Evolutionary conservation across 2,113 vertebrate species (phyloP).

Genomic region (Urocitellus parryii): DNA sequence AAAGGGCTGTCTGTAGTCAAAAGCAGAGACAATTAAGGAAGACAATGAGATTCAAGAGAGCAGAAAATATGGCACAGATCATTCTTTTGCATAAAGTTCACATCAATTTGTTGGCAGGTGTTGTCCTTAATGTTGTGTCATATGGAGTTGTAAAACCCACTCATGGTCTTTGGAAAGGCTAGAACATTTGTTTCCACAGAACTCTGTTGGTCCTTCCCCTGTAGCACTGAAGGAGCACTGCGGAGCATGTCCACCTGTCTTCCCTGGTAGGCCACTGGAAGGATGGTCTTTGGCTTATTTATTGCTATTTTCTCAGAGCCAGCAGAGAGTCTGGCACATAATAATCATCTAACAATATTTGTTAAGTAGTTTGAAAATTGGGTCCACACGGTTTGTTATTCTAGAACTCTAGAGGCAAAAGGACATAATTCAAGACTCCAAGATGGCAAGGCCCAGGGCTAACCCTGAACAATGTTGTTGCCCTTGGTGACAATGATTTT

Average conservation of each 20-base stretch:
- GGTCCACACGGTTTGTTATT: not conserved
- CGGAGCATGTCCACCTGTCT: not conserved
- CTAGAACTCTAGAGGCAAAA: not conserved
- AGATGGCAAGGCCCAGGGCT: not conserved
- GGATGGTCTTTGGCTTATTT: not conserved
- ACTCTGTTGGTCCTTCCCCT: not conserved
- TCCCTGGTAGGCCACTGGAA: not conserved
- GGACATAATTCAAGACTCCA: not conserved
- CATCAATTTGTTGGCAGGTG: not conserved
- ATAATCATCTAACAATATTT: not conserved
- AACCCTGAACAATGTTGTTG: not conserved
- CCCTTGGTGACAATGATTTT: not conserved
- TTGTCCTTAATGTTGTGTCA: not conserved
- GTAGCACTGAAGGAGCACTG: fast-evolving
- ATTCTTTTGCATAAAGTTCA: not conserved
- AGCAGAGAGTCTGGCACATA: not conserved
- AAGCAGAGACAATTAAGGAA: not conserved
- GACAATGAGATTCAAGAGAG: not conserved
- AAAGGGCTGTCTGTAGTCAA: not conserved
- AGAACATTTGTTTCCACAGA: not conserved
- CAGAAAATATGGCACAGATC: fast-evolving
- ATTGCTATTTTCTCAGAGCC: not conserved
- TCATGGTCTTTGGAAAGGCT: not conserved
- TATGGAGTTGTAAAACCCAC: not conserved
- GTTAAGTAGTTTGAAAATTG: not conserved